These are phyloP conservation scores for Litoditis marina DNA, from an alignment of 2,888 invertebrate species.

Conservation along the genomic window DNA sequence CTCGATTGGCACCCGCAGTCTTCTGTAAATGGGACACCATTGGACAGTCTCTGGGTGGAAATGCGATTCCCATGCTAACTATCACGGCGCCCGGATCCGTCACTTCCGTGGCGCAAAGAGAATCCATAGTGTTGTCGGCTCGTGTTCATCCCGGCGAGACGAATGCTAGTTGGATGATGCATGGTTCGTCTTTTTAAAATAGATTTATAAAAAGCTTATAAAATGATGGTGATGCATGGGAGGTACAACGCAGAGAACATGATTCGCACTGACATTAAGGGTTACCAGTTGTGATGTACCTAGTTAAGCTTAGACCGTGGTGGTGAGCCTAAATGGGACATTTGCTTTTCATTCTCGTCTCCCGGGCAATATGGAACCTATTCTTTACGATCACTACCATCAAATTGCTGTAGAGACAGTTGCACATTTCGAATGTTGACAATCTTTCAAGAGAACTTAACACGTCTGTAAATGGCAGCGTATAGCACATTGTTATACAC, in stretches of 20 bases:
- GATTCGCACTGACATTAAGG: no score
- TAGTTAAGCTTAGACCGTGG: no score
- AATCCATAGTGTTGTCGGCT: conserved; percentile 72
- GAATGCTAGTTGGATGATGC: conserved; percentile 85
- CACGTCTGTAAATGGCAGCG: no score
- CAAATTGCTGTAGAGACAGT: no score
- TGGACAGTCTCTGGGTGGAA: conserved; percentile 37
- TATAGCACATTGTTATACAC: neutral
- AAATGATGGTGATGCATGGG: neutral
- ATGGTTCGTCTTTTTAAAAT: conserved; percentile 65
- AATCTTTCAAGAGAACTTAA: no score
- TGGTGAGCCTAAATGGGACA: no score
- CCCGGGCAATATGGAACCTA: no score
- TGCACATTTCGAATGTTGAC: no score
- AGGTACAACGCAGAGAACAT: no score
- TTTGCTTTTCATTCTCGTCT: no score
- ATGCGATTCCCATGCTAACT: conserved; percentile 72
- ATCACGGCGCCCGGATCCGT: conserved; percentile 67
- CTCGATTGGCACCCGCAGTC: conserved; percentile 18
- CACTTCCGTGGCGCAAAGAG: conserved; percentile 55
- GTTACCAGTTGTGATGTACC: no score
- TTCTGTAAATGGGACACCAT: conserved; percentile 37
- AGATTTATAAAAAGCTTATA: neutral
- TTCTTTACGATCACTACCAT: no score
- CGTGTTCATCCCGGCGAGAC: conserved; percentile 85